A percentile compares a stretch with the other conserved stretches of the same genome.
Evolutionary conservation across 2,888 invertebrate species (phyloP).

Genomic region (Pandemis heparana): DNA sequence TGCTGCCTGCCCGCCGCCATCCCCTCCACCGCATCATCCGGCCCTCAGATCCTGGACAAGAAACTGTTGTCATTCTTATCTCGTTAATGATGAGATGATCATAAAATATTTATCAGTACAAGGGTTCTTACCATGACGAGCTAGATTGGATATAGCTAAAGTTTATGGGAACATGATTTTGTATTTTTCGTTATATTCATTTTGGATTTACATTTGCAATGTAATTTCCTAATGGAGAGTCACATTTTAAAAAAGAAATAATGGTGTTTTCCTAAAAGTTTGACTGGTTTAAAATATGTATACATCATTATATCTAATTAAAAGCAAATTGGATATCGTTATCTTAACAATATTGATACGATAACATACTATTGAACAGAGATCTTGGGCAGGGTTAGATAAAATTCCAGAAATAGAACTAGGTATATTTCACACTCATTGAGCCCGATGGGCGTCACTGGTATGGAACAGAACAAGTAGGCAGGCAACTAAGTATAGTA

Average conservation of each 20-base stretch:
- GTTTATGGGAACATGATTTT: background rate
- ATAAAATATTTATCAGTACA: slow-evolving; percentile 9
- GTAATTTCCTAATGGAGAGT: background rate
- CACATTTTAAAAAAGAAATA: too few species aligned
- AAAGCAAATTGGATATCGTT: background rate
- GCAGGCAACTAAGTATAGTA: background rate
- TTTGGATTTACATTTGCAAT: background rate
- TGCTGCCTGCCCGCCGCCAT: slow-evolving; percentile 30
- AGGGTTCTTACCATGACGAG: background rate
- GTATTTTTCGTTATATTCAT: background rate
- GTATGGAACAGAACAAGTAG: background rate
- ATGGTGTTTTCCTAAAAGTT: too few species aligned
- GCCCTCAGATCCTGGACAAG: slow-evolving; percentile 25
- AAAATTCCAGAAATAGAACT: slow-evolving; percentile 5
- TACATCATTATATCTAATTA: background rate
- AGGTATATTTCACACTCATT: background rate
- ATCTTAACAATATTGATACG: background rate
- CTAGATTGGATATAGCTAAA: background rate
- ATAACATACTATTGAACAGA: slow-evolving; percentile 2
- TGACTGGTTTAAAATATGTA: background rate
- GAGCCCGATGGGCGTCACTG: slow-evolving; percentile 7
- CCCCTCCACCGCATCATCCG: slow-evolving; percentile 19
- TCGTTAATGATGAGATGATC: slow-evolving; percentile 17
- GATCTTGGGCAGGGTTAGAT: background rate
- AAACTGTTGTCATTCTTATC: slow-evolving; percentile 33